These are phyloP conservation scores for Gobius niger DNA, from an alignment of 2,113 vertebrate species.

Conservation along the genomic window DNA sequence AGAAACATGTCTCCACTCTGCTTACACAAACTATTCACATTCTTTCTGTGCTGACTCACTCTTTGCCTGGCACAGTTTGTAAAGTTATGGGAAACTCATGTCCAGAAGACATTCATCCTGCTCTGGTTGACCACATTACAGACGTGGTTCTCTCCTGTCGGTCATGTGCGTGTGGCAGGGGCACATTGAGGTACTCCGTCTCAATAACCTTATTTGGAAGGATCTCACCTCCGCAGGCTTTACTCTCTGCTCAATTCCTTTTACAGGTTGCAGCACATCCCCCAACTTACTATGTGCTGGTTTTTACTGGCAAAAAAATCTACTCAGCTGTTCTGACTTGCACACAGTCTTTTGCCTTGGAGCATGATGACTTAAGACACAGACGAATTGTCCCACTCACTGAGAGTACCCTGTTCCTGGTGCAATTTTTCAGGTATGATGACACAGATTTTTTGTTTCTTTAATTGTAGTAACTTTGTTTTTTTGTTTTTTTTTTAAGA, in stretches of 20 bases:
- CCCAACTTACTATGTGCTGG: constrained; percentile 29
- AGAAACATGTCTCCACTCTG: constrained; percentile 12
- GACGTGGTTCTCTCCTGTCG: constrained; percentile 46
- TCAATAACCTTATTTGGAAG: constrained; percentile 76
- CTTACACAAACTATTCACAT: constrained; percentile 37
- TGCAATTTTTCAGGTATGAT: too few relatives aligned
- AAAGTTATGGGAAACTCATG: constrained; percentile 40
- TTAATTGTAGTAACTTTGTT: too few relatives aligned
- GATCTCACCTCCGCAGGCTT: constrained; percentile 55
- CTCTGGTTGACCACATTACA: constrained; percentile 38
- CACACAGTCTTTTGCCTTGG: neutral
- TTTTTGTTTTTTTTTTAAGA: too few relatives aligned
- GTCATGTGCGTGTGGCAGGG: constrained; percentile 10
- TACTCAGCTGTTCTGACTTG: constrained; percentile 41
- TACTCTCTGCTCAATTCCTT: constrained; percentile 67
- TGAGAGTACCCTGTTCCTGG: too few relatives aligned
- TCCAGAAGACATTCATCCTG: constrained; percentile 11
- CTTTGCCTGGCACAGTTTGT: constrained; percentile 33
- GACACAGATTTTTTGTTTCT: too few relatives aligned
- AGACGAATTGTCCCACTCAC: neutral
- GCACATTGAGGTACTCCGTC: constrained; percentile 35
- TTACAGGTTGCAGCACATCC: constrained; percentile 75
- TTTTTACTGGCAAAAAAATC: constrained; percentile 15
- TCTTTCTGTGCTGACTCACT: constrained; percentile 52
- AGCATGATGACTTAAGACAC: constrained; percentile 1